Evolutionary conservation across 2,797 vertebrate species (phyloP).

Genomic region (Sebastes iracundus): DNA sequence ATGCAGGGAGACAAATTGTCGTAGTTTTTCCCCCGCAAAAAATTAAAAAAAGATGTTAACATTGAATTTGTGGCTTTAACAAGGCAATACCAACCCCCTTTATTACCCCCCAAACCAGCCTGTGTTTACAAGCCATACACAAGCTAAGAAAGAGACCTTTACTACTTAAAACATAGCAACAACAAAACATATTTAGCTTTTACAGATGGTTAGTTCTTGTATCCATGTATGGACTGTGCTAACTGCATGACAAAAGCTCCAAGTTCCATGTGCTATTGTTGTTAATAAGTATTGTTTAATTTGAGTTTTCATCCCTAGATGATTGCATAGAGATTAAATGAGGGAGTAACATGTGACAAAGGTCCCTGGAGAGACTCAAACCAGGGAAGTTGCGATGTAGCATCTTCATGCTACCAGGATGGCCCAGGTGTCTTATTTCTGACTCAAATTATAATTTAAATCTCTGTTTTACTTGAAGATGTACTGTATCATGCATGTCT

Average conservation of each 20-base stretch:
- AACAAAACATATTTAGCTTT: conserved; percentile 15
- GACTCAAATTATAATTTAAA: neutral
- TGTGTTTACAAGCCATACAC: conserved; percentile 39
- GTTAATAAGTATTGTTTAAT: neutral
- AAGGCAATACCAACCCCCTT: conserved; percentile 10
- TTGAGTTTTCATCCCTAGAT: neutral
- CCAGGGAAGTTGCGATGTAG: neutral
- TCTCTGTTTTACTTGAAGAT: neutral
- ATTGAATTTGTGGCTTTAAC: conserved; percentile 18
- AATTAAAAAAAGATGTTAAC: conserved; percentile 9
- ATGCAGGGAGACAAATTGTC: conserved; percentile 47
- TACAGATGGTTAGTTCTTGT: neutral
- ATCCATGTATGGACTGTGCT: neutral
- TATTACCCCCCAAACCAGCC: conserved; percentile 32
- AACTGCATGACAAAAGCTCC: neutral
- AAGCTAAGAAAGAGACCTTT: neutral
- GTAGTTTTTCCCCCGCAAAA: conserved; percentile 11
- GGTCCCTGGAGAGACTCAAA: neutral
- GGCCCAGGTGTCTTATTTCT: neutral
- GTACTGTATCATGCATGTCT: neutral
- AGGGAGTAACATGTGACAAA: neutral
- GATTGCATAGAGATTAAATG: neutral
- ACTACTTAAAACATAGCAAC: conserved; percentile 18
- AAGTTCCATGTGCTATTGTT: neutral
- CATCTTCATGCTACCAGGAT: neutral